Evolutionary conservation across 2,888 invertebrate genomes (phyloP).

Genomic region (Mayetiola destructor): DNA sequence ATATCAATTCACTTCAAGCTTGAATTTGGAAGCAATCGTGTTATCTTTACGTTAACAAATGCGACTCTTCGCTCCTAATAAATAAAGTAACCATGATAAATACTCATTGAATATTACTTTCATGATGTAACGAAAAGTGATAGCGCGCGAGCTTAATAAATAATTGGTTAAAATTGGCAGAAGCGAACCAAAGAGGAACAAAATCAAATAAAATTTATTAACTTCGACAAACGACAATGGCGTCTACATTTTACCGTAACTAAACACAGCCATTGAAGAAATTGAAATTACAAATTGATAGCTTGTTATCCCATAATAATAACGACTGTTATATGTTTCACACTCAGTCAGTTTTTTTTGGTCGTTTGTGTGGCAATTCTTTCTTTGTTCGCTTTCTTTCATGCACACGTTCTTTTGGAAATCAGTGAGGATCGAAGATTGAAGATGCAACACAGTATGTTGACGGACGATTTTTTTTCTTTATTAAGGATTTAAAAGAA

Average conservation of each 20-base stretch:
- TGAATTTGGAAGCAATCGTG: too few relatives aligned
- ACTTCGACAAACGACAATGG: constrained; percentile 1
- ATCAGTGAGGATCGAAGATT: too few relatives aligned
- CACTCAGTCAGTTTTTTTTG: background rate
- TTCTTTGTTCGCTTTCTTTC: background rate
- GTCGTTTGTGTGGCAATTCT: too few relatives aligned
- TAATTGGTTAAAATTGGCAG: constrained; percentile 11
- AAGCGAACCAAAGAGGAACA: background rate
- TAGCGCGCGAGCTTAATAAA: constrained; percentile 4
- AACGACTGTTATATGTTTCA: constrained; percentile 9
- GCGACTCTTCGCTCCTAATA: too few relatives aligned
- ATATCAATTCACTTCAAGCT: too few relatives aligned
- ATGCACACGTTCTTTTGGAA: background rate
- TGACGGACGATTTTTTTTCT: too few relatives aligned
- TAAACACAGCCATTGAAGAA: constrained; percentile 15
- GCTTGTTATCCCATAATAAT: constrained; percentile 22
- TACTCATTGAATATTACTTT: too few relatives aligned
- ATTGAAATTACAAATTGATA: constrained; percentile 23
- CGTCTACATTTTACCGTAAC: constrained; percentile 5
- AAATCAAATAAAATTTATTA: constrained; percentile 9
- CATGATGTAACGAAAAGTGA: background rate
- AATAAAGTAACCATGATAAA: too few relatives aligned
- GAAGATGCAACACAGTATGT: too few relatives aligned
- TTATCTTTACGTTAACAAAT: too few relatives aligned
- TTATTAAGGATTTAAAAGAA: too few relatives aligned